Conservation (phyloP, 1,140 invertebrate species). For the Holotrichia oblita region DNA sequence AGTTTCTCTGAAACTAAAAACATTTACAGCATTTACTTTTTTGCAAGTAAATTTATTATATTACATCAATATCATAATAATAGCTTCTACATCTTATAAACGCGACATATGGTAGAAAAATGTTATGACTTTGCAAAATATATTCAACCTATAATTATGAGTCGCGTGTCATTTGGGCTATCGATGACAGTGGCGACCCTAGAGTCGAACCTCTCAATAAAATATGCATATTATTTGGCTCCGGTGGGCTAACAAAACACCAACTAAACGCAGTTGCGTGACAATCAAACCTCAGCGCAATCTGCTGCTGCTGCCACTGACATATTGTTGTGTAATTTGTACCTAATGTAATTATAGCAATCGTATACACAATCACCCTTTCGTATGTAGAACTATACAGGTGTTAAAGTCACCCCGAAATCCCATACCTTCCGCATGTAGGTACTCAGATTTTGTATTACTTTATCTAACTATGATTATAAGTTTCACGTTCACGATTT, state of each 20-base stretch:
- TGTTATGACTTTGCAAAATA: constrained; percentile 21
- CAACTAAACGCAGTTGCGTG: constrained; percentile 27
- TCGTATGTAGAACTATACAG: constrained; percentile 15
- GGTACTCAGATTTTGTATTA: background rate
- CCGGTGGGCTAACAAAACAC: constrained; percentile 29
- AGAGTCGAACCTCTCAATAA: constrained; percentile 26
- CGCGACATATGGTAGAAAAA: constrained; percentile 15
- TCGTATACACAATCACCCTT: constrained; percentile 33
- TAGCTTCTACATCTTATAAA: background rate
- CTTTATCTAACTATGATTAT: too few relatives aligned
- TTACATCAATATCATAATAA: background rate
- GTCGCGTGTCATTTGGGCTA: constrained; percentile 27
- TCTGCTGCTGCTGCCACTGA: background rate
- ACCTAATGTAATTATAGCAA: constrained; percentile 40
- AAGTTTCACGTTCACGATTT: too few relatives aligned
- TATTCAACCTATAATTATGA: constrained; percentile 8
- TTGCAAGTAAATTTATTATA: background rate
- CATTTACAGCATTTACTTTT: background rate
- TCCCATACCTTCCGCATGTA: constrained; percentile 7
- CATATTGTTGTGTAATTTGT: constrained; percentile 37
- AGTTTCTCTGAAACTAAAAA: too few relatives aligned
- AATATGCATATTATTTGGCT: constrained; percentile 33
- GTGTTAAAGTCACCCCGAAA: constrained; percentile 37
- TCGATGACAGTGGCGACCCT: constrained; percentile 26
- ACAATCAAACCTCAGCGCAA: constrained; percentile 23